phyloP scores from a whole-genome alignment of 2,888 invertebrate species.

The Lithophane socia region DNA sequence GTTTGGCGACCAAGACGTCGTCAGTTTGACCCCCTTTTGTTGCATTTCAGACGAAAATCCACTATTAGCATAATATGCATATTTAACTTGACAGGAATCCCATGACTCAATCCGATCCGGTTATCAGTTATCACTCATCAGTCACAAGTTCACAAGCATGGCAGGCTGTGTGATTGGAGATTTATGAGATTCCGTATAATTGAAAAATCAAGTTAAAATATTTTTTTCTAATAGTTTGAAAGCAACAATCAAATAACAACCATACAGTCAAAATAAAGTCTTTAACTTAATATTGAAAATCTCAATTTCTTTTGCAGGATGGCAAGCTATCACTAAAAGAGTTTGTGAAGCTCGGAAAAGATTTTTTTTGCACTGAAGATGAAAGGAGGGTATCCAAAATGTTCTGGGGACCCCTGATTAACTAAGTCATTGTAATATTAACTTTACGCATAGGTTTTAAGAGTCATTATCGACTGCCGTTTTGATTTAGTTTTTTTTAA shows the following conservation, averaged over 20 bases:
- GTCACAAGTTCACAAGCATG: neutral
- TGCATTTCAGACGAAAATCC: no score
- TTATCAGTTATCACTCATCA: neutral
- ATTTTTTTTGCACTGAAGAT: slow-evolving; percentile 95
- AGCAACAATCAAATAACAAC: neutral
- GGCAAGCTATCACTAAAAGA: slow-evolving; percentile 94
- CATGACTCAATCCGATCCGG: no score
- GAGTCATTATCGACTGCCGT: slow-evolving; percentile 52
- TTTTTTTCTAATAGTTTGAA: neutral
- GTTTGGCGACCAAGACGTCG: neutral
- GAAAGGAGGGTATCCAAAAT: slow-evolving; percentile 94
- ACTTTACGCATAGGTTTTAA: slow-evolving; percentile 39
- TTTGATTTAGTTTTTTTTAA: slow-evolving; percentile 18
- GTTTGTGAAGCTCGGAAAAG: slow-evolving; percentile 95
- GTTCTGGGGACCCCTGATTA: slow-evolving; percentile 95
- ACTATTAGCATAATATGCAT: neutral
- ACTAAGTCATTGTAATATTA: slow-evolving; percentile 76
- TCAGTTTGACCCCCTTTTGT: no score
- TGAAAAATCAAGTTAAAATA: neutral
- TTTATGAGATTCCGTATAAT: no score
- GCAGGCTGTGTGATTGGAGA: neutral
- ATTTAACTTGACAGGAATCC: neutral
- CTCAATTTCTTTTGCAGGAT: slow-evolving; percentile 85
- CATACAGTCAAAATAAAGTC: neutral
- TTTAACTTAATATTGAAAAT: neutral